These are phyloP conservation scores for Diabrotica balteata DNA, from an alignment of 2,888 invertebrate genomes.

Conservation along the genomic window DNA sequence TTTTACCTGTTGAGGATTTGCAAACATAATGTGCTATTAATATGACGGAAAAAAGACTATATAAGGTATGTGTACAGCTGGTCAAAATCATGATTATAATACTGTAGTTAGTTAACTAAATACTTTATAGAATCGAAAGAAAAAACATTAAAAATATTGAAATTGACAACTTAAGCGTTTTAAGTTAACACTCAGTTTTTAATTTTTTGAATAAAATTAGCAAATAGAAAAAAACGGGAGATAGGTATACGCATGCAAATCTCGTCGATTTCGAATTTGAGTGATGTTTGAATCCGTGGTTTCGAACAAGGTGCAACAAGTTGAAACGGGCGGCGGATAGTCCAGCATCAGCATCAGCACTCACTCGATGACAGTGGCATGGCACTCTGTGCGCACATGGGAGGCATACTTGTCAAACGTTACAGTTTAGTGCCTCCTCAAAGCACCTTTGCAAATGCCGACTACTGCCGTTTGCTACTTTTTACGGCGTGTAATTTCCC, in stretches of 20 bases:
- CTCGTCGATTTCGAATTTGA: slow-evolving; percentile 13
- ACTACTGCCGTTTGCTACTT: slow-evolving; percentile 33
- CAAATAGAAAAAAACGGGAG: too few relatives aligned
- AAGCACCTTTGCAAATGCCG: slow-evolving; percentile 27
- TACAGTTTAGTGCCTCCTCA: slow-evolving; percentile 35
- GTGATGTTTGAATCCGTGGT: slow-evolving; percentile 19
- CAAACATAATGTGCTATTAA: too few relatives aligned
- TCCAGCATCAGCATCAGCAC: slow-evolving; percentile 30
- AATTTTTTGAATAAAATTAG: too few relatives aligned
- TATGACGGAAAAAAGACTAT: too few relatives aligned
- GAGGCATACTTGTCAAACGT: slow-evolving; percentile 37
- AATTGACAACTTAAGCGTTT: too few relatives aligned
- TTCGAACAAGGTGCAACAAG: slow-evolving; percentile 21
- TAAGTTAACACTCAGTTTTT: too few relatives aligned
- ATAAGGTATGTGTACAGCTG: too few relatives aligned
- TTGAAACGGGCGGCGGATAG: slow-evolving; percentile 13
- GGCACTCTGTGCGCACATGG: slow-evolving; percentile 33
- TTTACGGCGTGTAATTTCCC: slow-evolving; percentile 30
- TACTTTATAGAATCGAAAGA: too few relatives aligned
- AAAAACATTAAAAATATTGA: too few relatives aligned
- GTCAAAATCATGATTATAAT: too few relatives aligned
- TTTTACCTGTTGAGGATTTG: too few relatives aligned
- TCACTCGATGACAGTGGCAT: slow-evolving; percentile 33
- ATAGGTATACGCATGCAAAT: neutral
- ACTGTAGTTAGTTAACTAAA: too few relatives aligned